A percentile compares a stretch with the other conserved stretches of the same genome.
Conservation (phyloP, 2,113 vertebrate genomes). For the Mionectes macconnelli region DNA sequence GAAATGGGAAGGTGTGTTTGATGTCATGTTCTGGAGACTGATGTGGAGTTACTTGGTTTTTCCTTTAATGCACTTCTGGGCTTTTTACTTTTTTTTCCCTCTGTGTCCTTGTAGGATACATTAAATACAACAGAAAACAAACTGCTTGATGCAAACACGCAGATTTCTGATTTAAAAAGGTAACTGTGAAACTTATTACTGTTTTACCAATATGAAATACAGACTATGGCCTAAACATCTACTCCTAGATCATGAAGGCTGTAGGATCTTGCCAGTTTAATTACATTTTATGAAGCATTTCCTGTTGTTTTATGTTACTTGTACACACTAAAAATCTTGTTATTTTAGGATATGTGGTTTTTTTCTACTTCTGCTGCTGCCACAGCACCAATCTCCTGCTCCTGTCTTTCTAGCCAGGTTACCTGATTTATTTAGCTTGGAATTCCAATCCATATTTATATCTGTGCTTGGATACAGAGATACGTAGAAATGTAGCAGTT, state of each 20-base stretch:
- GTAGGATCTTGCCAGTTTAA: neutral
- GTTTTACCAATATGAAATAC: neutral
- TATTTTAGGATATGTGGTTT: neutral
- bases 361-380: neutral
- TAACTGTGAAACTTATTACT: slow-evolving; percentile 54
- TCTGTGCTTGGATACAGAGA: neutral
- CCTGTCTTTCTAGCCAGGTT: neutral
- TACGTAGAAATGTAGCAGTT: neutral
- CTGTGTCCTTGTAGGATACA: slow-evolving; percentile 76
- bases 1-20: neutral
- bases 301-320: neutral
- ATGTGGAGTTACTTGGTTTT: neutral
- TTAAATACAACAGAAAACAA: slow-evolving; percentile 88
- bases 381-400: neutral
- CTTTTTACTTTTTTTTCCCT: neutral
- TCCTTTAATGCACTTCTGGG: neutral
- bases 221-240: neutral
- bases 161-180: slow-evolving; percentile 94
- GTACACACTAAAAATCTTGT: neutral
- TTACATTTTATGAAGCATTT: neutral
- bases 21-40: neutral
- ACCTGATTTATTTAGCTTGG: neutral
- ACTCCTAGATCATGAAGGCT: neutral
- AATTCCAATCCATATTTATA: neutral
- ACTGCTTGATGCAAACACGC: slow-evolving; percentile 82